Percentiles rank a stretch among this genome's conserved stretches.
Conservation (phyloP, 1,140 invertebrate species). For the Trinorchestia longiramus region DNA sequence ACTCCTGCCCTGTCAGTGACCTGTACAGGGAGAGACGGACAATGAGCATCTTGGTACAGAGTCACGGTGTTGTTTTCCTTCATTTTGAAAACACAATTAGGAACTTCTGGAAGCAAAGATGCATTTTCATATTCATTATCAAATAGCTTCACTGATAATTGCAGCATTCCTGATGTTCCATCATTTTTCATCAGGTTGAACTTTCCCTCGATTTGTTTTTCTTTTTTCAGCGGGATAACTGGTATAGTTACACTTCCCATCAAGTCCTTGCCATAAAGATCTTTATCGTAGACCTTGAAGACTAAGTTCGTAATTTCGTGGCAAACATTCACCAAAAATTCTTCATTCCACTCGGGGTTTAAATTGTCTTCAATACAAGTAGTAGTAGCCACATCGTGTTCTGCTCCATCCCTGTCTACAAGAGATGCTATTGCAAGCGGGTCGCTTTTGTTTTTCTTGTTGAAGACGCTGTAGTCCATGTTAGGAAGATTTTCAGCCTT, state of each 20-base stretch:
- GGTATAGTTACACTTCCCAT: constrained; percentile 62
- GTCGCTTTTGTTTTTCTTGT: constrained; percentile 59
- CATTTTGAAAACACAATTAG: constrained; percentile 62
- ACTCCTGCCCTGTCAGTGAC: constrained; percentile 41
- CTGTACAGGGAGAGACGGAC: constrained; percentile 60
- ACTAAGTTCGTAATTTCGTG: constrained; percentile 61
- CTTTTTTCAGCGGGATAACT: constrained; percentile 49
- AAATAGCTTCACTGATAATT: constrained; percentile 57
- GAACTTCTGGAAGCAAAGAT: constrained; percentile 56
- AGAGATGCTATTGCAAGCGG: constrained; percentile 60
- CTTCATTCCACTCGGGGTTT: constrained; percentile 64
- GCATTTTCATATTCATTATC: constrained; percentile 60
- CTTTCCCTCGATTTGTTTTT: constrained; percentile 57
- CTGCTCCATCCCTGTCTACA: constrained; percentile 60
- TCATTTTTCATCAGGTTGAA: constrained; percentile 61
- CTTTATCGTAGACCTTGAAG: constrained; percentile 64
- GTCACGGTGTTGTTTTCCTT: constrained; percentile 61
- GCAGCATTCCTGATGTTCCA: constrained; percentile 57
- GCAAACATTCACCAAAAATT: constrained; percentile 62
- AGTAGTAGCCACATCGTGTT: constrained; percentile 63
- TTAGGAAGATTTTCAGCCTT: constrained; percentile 62
- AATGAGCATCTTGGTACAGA: constrained; percentile 67
- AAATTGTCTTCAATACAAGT: constrained; percentile 61
- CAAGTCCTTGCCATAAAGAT: constrained; percentile 59
- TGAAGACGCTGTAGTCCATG: constrained; percentile 61